Evolutionary conservation across 2,797 vertebrate species (phyloP).

Genomic region (Lemur catta): DNA sequence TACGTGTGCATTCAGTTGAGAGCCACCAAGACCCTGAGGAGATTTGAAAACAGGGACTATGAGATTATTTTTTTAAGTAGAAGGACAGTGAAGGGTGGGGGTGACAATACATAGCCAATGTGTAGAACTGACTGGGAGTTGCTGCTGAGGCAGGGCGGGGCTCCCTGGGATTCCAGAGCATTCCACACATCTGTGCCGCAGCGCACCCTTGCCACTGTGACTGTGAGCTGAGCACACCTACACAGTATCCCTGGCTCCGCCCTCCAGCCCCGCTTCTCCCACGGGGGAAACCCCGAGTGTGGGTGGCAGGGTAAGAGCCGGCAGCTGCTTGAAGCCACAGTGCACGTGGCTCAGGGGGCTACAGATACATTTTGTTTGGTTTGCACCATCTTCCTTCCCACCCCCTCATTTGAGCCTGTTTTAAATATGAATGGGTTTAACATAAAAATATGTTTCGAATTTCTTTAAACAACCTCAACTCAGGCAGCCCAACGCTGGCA

Average conservation of each 20-base stretch:
- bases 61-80: not conserved
- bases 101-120: not conserved
- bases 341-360: not conserved
- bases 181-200: not conserved
- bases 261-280: not conserved
- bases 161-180: not conserved
- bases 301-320: not conserved
- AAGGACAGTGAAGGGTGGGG: too few relatives aligned
- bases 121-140: not conserved
- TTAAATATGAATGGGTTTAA: slow-evolving; percentile 27
- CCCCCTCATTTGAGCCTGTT: not conserved
- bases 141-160: not conserved
- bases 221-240: not conserved
- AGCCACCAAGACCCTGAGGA: not conserved
- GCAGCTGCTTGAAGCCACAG: not conserved
- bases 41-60: not conserved
- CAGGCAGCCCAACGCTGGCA: not conserved
- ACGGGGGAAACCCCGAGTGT: not conserved
- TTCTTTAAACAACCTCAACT: not conserved
- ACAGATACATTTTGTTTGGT: not conserved
- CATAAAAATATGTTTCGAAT: not conserved
- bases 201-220: too few relatives aligned
- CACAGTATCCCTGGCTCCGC: not conserved
- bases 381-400: not conserved
- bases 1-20: not conserved